Base-by-base conservation (phyloP, 2,113 vertebrate species). In the Megatriorchis doriae region DNA sequence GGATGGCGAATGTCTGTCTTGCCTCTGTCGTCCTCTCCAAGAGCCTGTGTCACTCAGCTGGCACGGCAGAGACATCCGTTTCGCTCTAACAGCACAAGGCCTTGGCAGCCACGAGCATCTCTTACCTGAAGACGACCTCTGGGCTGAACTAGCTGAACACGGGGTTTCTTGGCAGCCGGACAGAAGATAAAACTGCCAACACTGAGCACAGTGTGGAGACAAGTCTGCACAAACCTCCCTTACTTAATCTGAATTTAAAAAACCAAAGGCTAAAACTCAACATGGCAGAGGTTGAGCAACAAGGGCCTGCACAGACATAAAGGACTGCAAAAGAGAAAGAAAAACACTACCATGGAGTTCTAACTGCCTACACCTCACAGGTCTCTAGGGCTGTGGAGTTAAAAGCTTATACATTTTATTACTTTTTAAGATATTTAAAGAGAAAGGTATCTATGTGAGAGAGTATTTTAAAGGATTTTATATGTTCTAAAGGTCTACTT, bases 171-270 rank as follows among this genome's bases (percentile, higher is more conserved):
- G 89, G 79, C 84, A 74, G 66, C 23, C 8, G 7, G 53, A 32
- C 47, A 67, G 50, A 25, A 61, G 90, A 50, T 56, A 50, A 72
- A 81, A 16, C n/a, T 38, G 74, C 63, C 70, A 70, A 27, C 22
- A 1, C 25, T 0, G 23, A 63, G 61, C 48, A 5, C 3, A 5
- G 48, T 0, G 7, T 0, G 18, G 47, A 45, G 67, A 80, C 34
- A 31, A 50, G 45, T 16, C 87, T 36, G 43, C 48, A 10, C 86
- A 59, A 29, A 42, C 10, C 61, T 17, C 61, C n/a, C 0, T 14
- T 15, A 8, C 32, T 29, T 22, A n/a, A 29, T 3, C 27, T 10
- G 38, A 17, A 10, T 4, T 31, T 13, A 74, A 62, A 62, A 25
- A 40, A 18, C 22, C 70, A 52, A 63, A 52, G 55, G 80, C 31